Evolutionary conservation across 2,113 vertebrate species (phyloP), one percentile per base, ranked within the genome.

Genomic region (Carettochelys insculpta): DNA sequence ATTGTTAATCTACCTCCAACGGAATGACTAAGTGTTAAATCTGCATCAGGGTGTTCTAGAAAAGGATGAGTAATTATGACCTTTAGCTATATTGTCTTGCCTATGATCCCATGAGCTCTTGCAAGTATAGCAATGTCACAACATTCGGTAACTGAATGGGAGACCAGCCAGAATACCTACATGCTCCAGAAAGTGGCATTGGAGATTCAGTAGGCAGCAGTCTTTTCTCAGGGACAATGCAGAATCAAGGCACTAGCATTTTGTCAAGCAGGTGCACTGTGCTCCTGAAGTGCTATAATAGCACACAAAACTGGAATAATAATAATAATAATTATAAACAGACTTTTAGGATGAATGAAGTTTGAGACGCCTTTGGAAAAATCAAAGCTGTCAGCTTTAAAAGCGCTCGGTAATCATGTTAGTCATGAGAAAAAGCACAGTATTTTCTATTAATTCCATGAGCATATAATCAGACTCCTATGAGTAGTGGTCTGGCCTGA

Each of bases 221-320:
- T 65, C 77, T 95, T 92, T 96, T 92, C 90, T 94, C 85, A 27
- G 88, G 93, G 85, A 84, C 81, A 83, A 75, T 61, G 41, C 10
- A 1, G 52, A 71, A 93, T 88, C 91, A 84, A 45, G 45, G 43
- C 16, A 14, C 58, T 17, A 61, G 58, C 11, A 43, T 5, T 48
- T 83, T 91, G 90, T 88, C 92, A 88, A 65, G 25, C 65, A 91
- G 52, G 77, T 89, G 82, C 68, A 82, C 78, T 8, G 71, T 88
- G 83, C 79, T 80, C 3, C 86, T 83, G 86, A 48, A 71, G 80
- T 95, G 81, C 89, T 88, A 88, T n/a, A n/a, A 65, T n/a, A 88
- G 82, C 65, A 43, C 48, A 88, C 61, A 2, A 4, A 50, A 77
- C 86, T 93, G 47, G 91, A 94, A 95, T 86, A 88, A 88, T 83